These are phyloP conservation scores for Nomada fucata DNA, from an alignment of 2,888 invertebrate species.

Conservation along the genomic window DNA sequence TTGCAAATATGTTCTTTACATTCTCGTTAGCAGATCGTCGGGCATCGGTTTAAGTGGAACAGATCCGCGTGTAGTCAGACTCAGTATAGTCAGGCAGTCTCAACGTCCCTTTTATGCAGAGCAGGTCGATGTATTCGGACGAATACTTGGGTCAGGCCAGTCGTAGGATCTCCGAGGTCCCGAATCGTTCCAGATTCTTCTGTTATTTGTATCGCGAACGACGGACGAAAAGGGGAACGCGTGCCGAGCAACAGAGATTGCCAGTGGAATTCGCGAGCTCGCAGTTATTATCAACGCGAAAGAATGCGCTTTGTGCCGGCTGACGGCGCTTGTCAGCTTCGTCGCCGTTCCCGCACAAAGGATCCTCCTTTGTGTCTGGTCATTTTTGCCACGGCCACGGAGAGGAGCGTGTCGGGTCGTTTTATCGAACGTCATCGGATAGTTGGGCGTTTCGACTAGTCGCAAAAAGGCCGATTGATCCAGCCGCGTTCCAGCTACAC, in stretches of 20 bases:
- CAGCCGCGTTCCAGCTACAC: conserved; percentile 16
- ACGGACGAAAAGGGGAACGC: too few species aligned
- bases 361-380: conserved; percentile 59
- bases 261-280: conserved; percentile 44
- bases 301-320: conserved; percentile 59
- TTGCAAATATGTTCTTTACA: background rate
- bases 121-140: too few species aligned
- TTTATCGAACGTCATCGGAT: conserved; percentile 48
- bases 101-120: too few species aligned
- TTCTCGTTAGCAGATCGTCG: too few species aligned
- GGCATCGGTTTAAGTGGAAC: too few species aligned
- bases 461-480: conserved; percentile 58
- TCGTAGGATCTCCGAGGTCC: too few species aligned
- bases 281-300: conserved; percentile 50
- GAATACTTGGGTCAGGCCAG: background rate
- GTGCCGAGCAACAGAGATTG: too few species aligned
- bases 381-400: conserved; percentile 51
- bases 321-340: conserved; percentile 60
- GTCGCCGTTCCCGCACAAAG: conserved; percentile 57
- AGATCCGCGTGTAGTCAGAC: too few species aligned
- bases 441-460: conserved; percentile 47
- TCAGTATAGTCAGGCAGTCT: too few species aligned
- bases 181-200: background rate
- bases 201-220: too few species aligned
- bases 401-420: conserved; percentile 41